Conservation (phyloP, 2,888 invertebrate genomes). For the Selenia dentaria region DNA sequence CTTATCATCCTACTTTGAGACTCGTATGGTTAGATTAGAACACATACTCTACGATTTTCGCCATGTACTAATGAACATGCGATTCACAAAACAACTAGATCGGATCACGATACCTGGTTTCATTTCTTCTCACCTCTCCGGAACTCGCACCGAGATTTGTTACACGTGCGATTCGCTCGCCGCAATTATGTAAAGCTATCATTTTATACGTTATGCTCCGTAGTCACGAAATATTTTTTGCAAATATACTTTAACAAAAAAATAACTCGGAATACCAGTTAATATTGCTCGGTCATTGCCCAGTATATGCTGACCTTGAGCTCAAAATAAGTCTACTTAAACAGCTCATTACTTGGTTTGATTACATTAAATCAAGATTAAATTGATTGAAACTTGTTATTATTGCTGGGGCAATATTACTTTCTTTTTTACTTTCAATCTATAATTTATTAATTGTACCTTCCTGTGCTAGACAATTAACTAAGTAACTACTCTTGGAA, state of each 20-base stretch:
- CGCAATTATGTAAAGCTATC: constrained; percentile 63
- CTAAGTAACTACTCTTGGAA: no score
- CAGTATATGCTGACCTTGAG: constrained; percentile 34
- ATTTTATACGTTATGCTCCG: constrained; percentile 62
- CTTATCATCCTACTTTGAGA: no score
- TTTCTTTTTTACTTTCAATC: constrained; percentile 6
- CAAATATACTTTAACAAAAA: constrained; percentile 28
- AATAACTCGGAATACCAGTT: constrained; percentile 21
- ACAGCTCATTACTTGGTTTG: constrained; percentile 15
- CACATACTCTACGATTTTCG: constrained; percentile 25
- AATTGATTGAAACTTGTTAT: constrained; percentile 15
- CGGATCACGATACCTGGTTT: constrained; percentile 57
- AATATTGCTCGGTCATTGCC: constrained; percentile 34
- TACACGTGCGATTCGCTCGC: constrained; percentile 60
- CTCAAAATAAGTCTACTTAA: constrained; percentile 19
- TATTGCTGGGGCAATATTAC: constrained; percentile 11
- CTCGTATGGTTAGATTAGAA: no score
- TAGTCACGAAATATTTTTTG: constrained; percentile 56
- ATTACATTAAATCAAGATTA: constrained; percentile 20
- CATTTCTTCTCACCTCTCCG: constrained; percentile 46
- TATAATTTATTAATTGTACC: constrained; percentile 7
- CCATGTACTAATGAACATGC: constrained; percentile 44
- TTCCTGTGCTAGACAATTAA: neutral
- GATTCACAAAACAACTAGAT: constrained; percentile 64
- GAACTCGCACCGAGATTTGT: constrained; percentile 65